Conservation (phyloP, 1,140 invertebrate species). For the Cyphomyrmex costatus region DNA sequence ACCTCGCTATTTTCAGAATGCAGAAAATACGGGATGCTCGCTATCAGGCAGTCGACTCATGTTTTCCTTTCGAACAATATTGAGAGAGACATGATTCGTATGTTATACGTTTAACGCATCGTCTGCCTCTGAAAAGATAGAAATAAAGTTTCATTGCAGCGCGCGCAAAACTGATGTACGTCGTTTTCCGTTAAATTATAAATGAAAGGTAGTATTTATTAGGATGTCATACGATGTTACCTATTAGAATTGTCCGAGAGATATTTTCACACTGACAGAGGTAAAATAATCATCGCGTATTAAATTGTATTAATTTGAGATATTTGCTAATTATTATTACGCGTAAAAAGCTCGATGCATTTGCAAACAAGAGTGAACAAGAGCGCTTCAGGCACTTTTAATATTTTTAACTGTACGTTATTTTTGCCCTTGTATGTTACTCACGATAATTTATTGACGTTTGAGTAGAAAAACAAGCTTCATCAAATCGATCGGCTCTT, state of each 20-base stretch:
- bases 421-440: background rate
- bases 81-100: slow-evolving; percentile 14
- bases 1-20: slow-evolving; percentile 49
- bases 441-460: slow-evolving; percentile 38
- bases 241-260: background rate
- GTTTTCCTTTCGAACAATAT: slow-evolving; percentile 51
- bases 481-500: background rate
- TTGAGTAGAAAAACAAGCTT: slow-evolving; percentile 28
- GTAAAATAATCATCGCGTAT: slow-evolving; percentile 9
- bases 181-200: background rate
- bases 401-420: slow-evolving; percentile 49
- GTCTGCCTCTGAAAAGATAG: slow-evolving; percentile 28
- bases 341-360: background rate
- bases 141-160: slow-evolving; percentile 25
- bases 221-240: no score
- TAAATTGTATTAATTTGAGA: background rate
- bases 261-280: background rate
- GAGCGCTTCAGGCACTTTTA: background rate
- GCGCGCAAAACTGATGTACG: background rate
- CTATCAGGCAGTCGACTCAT: slow-evolving; percentile 11
- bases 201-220: no score
- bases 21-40: slow-evolving; percentile 29
- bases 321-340: background rate
- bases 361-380: background rate
- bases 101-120: slow-evolving; percentile 9